Evolutionary conservation across 1,140 invertebrate species (phyloP).

Genomic region (Trichoplusia ni): DNA sequence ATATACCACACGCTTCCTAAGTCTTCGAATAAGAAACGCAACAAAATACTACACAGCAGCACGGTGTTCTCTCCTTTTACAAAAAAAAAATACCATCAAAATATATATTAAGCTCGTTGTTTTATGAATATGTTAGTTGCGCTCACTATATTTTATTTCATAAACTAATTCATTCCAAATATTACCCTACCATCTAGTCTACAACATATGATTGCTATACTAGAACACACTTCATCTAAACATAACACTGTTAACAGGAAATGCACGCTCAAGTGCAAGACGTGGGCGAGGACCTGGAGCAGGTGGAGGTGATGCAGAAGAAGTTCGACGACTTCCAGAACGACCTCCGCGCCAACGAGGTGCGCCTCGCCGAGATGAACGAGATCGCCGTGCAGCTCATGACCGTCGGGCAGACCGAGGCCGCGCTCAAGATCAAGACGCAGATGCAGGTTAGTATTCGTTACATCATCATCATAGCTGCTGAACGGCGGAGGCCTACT

Average conservation of each 20-base stretch:
- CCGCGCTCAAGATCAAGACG: slow-evolving; percentile 98
- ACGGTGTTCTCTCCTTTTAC: too few relatives aligned
- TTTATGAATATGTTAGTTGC: too few relatives aligned
- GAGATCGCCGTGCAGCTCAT: slow-evolving; percentile 98
- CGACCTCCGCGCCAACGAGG: slow-evolving; percentile 98
- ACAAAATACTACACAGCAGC: too few relatives aligned
- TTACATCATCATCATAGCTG: neutral
- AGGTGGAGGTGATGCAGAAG: slow-evolving; percentile 99
- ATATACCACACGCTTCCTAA: too few relatives aligned
- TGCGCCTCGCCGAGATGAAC: slow-evolving; percentile 97
- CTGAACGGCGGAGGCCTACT: too few relatives aligned
- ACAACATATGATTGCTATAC: too few relatives aligned
- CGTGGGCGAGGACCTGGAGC: slow-evolving; percentile 97
- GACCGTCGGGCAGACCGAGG: slow-evolving; percentile 98
- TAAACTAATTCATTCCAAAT: too few relatives aligned
- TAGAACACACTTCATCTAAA: too few relatives aligned
- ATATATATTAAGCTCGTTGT: too few relatives aligned
- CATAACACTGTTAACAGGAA: slow-evolving; percentile 74
- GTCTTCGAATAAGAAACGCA: neutral
- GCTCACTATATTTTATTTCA: too few relatives aligned
- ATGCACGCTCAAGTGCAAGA: slow-evolving; percentile 96
- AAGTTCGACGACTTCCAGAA: slow-evolving; percentile 99
- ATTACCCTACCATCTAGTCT: too few relatives aligned
- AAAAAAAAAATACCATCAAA: too few relatives aligned
- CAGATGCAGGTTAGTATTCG: slow-evolving; percentile 90